These are phyloP conservation scores for Psittacara wagleri DNA, from an alignment of 2,113 vertebrate species.

Conservation along the genomic window DNA sequence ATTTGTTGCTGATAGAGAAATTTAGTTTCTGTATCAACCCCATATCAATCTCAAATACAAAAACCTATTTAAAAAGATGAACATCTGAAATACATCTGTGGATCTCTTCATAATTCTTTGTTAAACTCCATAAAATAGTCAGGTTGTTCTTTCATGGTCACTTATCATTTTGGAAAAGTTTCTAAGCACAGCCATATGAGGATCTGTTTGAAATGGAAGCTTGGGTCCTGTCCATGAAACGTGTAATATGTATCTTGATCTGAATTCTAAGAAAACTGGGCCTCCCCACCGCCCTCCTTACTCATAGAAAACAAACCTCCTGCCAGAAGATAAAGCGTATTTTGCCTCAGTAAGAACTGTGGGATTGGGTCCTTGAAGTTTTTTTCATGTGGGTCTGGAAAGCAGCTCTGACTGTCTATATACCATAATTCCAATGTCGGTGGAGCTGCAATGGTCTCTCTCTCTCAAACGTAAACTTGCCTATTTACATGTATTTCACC, in stretches of 20 bases:
- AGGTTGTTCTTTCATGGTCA: background rate
- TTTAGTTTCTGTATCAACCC: background rate
- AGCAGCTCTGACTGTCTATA: background rate
- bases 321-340: background rate
- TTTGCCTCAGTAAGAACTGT: background rate
- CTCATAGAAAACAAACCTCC: background rate
- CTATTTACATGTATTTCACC: conserved; percentile 26
- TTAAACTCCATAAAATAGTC: background rate
- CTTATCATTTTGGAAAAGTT: background rate
- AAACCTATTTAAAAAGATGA: background rate
- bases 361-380: background rate
- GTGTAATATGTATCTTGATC: background rate
- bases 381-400: background rate
- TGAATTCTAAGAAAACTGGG: background rate
- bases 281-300: background rate
- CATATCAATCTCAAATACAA: background rate
- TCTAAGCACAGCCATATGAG: background rate
- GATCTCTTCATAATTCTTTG: background rate
- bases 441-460: background rate
- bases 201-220: background rate
- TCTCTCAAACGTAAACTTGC: background rate
- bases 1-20: background rate
- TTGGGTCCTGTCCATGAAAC: background rate
- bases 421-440: background rate
- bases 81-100: background rate